Conservation (phyloP, 2,113 vertebrate species). For the Phocoena sinus region DNA sequence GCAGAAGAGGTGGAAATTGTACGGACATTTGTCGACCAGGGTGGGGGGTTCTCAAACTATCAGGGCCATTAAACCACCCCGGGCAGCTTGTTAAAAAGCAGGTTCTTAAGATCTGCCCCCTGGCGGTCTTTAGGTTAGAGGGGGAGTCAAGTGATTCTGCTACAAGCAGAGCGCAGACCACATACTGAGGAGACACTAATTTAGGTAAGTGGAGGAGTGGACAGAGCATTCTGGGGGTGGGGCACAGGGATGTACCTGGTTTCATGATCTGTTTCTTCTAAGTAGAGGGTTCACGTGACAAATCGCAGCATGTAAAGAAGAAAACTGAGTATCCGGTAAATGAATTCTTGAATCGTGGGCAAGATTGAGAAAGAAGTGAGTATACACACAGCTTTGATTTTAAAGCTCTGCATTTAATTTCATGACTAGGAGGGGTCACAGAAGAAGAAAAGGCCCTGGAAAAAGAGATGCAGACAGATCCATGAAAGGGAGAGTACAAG, state of each 20-base stretch:
- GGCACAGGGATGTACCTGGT: not conserved
- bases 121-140: not conserved
- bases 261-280: not conserved
- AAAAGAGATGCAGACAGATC: not conserved
- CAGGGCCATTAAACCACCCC: not conserved
- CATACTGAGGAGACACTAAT: not conserved
- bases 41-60: not conserved
- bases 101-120: not conserved
- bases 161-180: not conserved
- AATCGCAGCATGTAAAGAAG: not conserved
- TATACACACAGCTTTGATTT: not conserved
- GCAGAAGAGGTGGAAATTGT: not conserved
- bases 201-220: not conserved
- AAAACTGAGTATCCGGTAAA: not conserved
- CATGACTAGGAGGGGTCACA: not conserved
- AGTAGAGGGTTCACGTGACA: not conserved
- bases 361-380: not conserved
- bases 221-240: not conserved
- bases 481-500: not conserved
- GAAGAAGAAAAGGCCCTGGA: not conserved
- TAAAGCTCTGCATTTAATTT: not conserved
- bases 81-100: not conserved
- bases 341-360: not conserved
- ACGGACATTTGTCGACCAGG: rapidly evolving
- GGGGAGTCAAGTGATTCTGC: not conserved